These are phyloP conservation scores for Heliconius nattereri DNA, from an alignment of 1,140 invertebrate genomes.

Conservation along the genomic window DNA sequence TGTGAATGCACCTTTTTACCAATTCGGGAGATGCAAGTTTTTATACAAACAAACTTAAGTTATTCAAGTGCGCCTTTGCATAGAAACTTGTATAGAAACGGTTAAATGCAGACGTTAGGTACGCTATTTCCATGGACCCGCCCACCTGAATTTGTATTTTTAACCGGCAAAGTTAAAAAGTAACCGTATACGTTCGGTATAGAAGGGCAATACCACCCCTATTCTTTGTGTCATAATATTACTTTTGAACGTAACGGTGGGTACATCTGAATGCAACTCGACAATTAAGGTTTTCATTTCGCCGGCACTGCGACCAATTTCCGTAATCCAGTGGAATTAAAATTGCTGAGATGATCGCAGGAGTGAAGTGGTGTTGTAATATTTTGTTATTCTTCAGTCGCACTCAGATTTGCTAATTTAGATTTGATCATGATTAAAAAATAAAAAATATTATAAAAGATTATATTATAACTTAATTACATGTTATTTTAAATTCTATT, in stretches of 20 bases:
- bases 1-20: conserved; percentile 37
- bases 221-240: conserved; percentile 13
- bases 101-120: conserved; percentile 62
- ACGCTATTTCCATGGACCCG: conserved; percentile 39
- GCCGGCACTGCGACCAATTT: conserved; percentile 51
- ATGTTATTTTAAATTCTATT: too few relatives aligned
- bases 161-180: conserved; percentile 49
- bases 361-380: conserved; percentile 14
- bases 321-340: conserved; percentile 46
- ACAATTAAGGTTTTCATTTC: conserved; percentile 58
- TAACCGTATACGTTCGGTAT: conserved; percentile 24
- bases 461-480: too few relatives aligned
- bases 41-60: conserved; percentile 76
- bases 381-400: not conserved
- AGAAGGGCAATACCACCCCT: not conserved
- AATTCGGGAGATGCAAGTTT: conserved; percentile 71
- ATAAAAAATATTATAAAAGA: too few relatives aligned
- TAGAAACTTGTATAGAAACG: conserved; percentile 68
- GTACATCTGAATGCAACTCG: conserved; percentile 38
- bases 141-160: conserved; percentile 60
- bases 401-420: not conserved
- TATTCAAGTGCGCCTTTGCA: conserved; percentile 74
- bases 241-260: conserved; percentile 13
- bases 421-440: too few relatives aligned
- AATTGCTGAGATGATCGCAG: conserved; percentile 43